These are phyloP conservation scores for Pelodiscus sinensis DNA, from an alignment of 2,113 vertebrate species.

Conservation along the genomic window DNA sequence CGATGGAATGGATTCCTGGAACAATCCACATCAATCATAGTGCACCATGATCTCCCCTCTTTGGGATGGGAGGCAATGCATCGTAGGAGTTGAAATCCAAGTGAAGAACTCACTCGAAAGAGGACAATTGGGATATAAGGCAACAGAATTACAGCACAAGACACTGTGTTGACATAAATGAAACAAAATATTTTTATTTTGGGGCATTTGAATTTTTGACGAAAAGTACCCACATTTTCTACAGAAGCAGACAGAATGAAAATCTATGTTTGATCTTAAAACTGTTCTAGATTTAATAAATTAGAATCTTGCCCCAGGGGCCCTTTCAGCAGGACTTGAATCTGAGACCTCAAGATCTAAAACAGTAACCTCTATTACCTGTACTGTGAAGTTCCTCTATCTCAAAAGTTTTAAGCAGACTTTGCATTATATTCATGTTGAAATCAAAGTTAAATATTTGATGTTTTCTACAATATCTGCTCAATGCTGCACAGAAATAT, in stretches of 20 bases:
- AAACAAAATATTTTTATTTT: background rate
- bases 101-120: background rate
- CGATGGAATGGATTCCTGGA: background rate
- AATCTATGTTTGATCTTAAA: background rate
- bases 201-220: background rate
- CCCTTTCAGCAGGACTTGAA: background rate
- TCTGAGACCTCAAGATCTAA: background rate
- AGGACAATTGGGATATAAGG: background rate
- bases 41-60: background rate
- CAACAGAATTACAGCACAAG: background rate
- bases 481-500: background rate
- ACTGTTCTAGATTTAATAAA: background rate
- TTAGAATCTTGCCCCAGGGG: background rate
- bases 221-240: background rate
- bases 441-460: background rate
- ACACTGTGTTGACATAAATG: background rate
- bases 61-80: background rate
- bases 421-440: background rate
- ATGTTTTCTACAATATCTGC: background rate
- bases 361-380: fast-evolving
- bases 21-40: background rate
- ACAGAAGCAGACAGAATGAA: background rate
- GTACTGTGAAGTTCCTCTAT: background rate
- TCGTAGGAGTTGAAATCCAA: background rate
- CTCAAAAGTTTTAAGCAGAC: background rate